phyloP scores from a whole-genome alignment of 1,140 invertebrate genomes.

The Apis florea region DNA sequence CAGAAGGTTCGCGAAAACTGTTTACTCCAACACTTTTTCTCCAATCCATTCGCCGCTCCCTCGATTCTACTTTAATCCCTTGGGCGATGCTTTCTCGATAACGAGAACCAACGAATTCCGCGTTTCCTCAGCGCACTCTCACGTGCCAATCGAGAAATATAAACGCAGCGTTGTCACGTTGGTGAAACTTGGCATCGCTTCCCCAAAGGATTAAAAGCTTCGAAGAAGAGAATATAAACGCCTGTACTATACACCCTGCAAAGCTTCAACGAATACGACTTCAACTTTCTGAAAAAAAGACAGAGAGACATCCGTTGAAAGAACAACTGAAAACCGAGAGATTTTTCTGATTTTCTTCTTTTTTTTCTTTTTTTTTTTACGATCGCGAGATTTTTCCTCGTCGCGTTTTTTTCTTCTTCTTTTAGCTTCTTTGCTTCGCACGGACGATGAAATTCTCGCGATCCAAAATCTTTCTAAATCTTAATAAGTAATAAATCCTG shows the following conservation, averaged over 20 bases:
- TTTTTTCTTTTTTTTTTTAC: background rate
- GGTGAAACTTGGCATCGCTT: background rate
- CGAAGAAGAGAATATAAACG: slow-evolving; percentile 46
- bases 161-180: background rate
- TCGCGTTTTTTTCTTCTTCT: background rate
- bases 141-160: background rate
- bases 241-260: slow-evolving; percentile 47
- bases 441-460: slow-evolving; percentile 35
- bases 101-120: background rate
- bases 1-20: slow-evolving; percentile 82
- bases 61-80: slow-evolving; percentile 46
- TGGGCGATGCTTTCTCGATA: background rate
- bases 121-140: background rate
- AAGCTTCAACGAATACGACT: slow-evolving; percentile 46
- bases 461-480: background rate
- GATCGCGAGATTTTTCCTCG: slow-evolving; percentile 30
- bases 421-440: slow-evolving; percentile 15
- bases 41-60: slow-evolving; percentile 40
- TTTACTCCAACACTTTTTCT: slow-evolving; percentile 46
- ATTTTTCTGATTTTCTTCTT: no score
- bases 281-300: background rate
- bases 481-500: background rate
- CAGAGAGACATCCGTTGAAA: no score
- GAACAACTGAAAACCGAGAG: no score
- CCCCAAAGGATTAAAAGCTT: slow-evolving; percentile 50